Percentiles rank a stretch among this genome's conserved stretches.
These are phyloP conservation scores for Harlomillsia oculata DNA, from an alignment of 1,140 invertebrate genomes.

Conservation along the genomic window DNA sequence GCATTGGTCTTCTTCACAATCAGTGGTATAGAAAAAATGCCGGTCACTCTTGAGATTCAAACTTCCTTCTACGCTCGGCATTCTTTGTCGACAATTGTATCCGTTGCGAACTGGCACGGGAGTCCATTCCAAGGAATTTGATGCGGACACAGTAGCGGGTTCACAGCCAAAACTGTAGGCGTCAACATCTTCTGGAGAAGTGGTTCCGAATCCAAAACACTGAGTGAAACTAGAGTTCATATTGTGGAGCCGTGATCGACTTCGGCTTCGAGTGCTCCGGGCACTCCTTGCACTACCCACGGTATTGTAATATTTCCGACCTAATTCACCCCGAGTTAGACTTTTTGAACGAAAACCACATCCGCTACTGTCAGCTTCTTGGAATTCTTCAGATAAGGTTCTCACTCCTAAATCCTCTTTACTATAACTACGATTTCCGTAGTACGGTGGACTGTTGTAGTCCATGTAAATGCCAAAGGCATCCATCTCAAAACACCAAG, in stretches of 20 bases:
- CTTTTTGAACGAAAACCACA: constrained; percentile 13
- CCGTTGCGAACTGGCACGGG: too few relatives aligned
- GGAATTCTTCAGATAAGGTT: neutral
- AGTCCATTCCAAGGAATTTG: too few relatives aligned
- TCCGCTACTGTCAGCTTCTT: neutral
- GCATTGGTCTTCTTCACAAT: too few relatives aligned
- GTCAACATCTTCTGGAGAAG: constrained; percentile 3
- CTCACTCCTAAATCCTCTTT: neutral
- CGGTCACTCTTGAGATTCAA: too few relatives aligned
- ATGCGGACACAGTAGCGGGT: too few relatives aligned
- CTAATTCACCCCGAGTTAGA: constrained; percentile 9
- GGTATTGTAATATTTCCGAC: neutral
- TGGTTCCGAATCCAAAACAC: constrained; percentile 14
- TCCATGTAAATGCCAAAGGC: constrained; percentile 31
- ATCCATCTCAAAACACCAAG: constrained; percentile 32
- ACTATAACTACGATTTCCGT: neutral
- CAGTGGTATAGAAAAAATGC: too few relatives aligned
- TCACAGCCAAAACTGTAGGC: too few relatives aligned
- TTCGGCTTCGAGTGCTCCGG: constrained; percentile 13
- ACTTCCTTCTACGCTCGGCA: too few relatives aligned
- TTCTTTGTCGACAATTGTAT: too few relatives aligned
- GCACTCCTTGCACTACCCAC: constrained; percentile 5
- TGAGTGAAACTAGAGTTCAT: constrained; percentile 15
- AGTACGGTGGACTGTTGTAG: neutral
- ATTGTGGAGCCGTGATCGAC: constrained; percentile 13